A percentile compares a stretch with the other conserved stretches of the same genome.
These are phyloP conservation scores for Cerastoderma edule DNA, from an alignment of 2,888 invertebrate species.

Conservation along the genomic window DNA sequence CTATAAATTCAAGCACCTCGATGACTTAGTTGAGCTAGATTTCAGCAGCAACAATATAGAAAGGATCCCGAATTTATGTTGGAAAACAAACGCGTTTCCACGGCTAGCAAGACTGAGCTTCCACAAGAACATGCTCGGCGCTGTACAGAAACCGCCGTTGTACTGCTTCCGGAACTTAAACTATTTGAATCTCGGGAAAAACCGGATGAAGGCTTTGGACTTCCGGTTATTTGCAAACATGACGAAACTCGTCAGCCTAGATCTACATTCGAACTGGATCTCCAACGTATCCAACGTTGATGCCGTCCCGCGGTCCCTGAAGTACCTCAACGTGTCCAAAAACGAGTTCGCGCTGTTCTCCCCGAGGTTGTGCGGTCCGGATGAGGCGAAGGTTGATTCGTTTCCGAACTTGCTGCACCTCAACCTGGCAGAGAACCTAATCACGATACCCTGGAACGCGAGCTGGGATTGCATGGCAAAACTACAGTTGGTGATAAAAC, in stretches of 20 bases:
- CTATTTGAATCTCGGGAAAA: conserved; percentile 10
- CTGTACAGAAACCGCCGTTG: not conserved
- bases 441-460: not conserved
- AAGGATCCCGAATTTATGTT: not conserved
- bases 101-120: not conserved
- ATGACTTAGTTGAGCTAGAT: not conserved
- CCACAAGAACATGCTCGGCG: not conserved
- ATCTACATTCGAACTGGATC: conserved; percentile 31
- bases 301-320: not conserved
- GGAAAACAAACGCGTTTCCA: not conserved
- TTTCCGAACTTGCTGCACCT: conserved; percentile 17
- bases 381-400: not conserved
- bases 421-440: conserved; percentile 11
- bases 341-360: conserved; percentile 15
- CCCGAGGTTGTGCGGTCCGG: not conserved
- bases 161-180: conserved; percentile 17
- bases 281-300: not conserved
- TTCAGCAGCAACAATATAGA: not conserved
- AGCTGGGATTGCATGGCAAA: conserved; percentile 39
- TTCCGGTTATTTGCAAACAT: conserved; percentile 10
- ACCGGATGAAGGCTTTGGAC: not conserved
- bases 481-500: conserved; percentile 11
- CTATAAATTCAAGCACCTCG: not conserved
- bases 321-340: conserved; percentile 2
- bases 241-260: not conserved